Evolutionary conservation across 2,888 invertebrate species (phyloP), one percentile per base, ranked within the genome.

Genomic region (Strigamia crassipes): DNA sequence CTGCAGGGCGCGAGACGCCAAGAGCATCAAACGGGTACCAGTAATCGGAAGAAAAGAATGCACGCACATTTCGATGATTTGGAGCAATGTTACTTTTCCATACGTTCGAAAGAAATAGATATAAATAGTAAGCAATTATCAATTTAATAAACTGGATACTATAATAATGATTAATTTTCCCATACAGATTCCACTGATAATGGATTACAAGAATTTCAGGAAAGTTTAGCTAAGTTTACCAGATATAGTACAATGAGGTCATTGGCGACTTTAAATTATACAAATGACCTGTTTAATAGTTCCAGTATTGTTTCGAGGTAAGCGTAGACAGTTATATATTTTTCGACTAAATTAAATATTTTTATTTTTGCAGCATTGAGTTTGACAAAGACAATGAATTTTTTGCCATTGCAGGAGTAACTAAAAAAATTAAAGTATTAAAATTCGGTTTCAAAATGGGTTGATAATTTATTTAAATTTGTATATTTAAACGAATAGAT

Each of bases 301-400:
- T 82, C 89, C 41, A 89, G 88, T 84, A 90, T 90, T 84, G 90
- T 90, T 0, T 90, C 90, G 27, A 89, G 89, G 89, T 89, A 84
- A 79, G 78, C 41, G 12, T 31, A 12, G 34, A 31, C 13, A 13
- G 9, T 78, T 78, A 13, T 27, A 21, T 34, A 0, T 31, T 21
- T 41, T 0, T 12, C 1, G 1, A 15, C 34, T 27, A 27, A 27
- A 27, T 5, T 34, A 23, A 1, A 23, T 23, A 31, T 56, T 15
- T 27, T 27, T 82, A 82, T 18, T 56, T 82, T 85, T 86, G 81
- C 31, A 96, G 96, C 85, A 96, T 97, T 85, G 97, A 97, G 88
- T 97, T 97, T 89, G 97, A 97, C 87, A 95, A 96, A 88, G 97
- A 97, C 88, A 94, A 95, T 87, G 96, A 97, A 89, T 94, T 93